phyloP scores from a whole-genome alignment of 1,140 invertebrate species.

The Drosophila jambulina region DNA sequence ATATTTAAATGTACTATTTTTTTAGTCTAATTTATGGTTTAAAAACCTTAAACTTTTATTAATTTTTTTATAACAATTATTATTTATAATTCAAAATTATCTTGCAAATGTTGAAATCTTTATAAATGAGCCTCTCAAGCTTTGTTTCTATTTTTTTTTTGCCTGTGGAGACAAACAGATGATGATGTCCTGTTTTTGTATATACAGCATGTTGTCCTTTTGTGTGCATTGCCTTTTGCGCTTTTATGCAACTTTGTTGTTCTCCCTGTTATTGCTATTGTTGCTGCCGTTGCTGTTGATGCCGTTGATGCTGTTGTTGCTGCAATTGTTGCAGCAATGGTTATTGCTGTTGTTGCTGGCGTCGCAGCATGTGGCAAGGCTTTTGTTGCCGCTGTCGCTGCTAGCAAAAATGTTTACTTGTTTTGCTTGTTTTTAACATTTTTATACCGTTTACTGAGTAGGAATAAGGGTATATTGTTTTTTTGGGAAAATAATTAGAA shows the following conservation, averaged over 20 bases:
- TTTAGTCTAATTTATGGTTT: not conserved
- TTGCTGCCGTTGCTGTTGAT: slow-evolving; percentile 34
- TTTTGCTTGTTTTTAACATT: slow-evolving; percentile 46
- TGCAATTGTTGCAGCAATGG: slow-evolving; percentile 38
- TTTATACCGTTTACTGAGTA: not conserved
- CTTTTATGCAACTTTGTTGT: slow-evolving; percentile 68
- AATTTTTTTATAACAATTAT: not conserved
- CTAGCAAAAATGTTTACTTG: slow-evolving; percentile 52
- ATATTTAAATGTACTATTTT: not conserved
- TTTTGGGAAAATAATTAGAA: not conserved
- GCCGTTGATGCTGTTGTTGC: slow-evolving; percentile 50
- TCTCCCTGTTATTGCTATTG: slow-evolving; percentile 39
- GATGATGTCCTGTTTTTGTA: slow-evolving; percentile 51
- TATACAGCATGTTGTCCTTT: slow-evolving; percentile 59
- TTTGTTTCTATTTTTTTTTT: slow-evolving; percentile 1
- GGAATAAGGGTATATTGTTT: slow-evolving; percentile 20
- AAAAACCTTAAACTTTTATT: not conserved
- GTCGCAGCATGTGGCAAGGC: slow-evolving; percentile 66
- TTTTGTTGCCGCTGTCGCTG: slow-evolving; percentile 53
- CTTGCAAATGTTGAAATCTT: no score
- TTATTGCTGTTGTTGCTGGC: slow-evolving; percentile 48
- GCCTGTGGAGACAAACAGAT: slow-evolving; percentile 41
- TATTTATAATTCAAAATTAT: not conserved
- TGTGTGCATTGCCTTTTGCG: slow-evolving; percentile 68
- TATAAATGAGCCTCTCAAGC: not conserved